Evolutionary conservation across 2,888 invertebrate genomes (phyloP), one percentile per base, ranked within the genome.

Genomic region (Diabrotica balteata): DNA sequence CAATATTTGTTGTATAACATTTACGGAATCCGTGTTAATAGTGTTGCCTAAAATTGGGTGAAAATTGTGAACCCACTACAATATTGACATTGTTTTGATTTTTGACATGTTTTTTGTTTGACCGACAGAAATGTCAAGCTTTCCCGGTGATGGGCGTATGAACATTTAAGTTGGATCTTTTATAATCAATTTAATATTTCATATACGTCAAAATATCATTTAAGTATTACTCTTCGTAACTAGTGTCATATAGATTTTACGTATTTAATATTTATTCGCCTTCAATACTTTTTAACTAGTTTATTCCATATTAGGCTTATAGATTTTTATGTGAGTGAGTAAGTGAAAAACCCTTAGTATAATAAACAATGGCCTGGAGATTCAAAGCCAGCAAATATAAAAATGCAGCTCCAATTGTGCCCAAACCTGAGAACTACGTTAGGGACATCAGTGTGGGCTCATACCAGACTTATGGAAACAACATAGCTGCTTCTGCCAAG

Each of bases 351-450:
- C 42, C 51, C 46, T 47, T 53, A 62, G 22, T 45, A 32, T 32
- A 32, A 32, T 44, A 50, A 57, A 64, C 59, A 45, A 95, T 95
- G 95, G 94, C 95, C 85, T 95, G 95, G 94, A 89, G 96, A 86
- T 97, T 97, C 86, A 97, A 97, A 88, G 95, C 96, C 83, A 97
- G 97, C 72, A 98, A 98, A 86, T 98, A 95, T 86, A 98, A 97
- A 89, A 98, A 98, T 91, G 96, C 97, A 73, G 93, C 95, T 76
- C 96, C 97, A 53, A 96, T 96, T 80, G 92, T 96, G 80, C 96
- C 97, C 50, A 97, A 97, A 83, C 95, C 96, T 69, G 97, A 97
- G 87, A 93, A 93, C 75, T 92, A 93, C 86, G 83, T 91, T 75
- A 89, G 94, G 75, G 97, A 97, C 83, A 90, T 98, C 76, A 92